Conservation (phyloP, 2,888 invertebrate species). For the Liposcelis brunnea region DNA sequence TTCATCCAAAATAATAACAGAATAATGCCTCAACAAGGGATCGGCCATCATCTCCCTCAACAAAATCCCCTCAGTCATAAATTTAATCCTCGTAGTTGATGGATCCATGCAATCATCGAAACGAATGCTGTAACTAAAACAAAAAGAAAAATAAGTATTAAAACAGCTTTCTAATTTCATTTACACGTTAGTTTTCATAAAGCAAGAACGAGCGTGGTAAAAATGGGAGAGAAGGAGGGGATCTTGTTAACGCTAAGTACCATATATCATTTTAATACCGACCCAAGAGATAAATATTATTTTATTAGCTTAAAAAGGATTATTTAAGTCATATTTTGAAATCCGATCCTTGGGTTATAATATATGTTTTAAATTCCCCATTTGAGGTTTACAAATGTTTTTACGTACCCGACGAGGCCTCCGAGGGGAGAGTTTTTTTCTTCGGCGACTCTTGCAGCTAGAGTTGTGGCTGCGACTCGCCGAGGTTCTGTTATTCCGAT, state of each 20-base stretch:
- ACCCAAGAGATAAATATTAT: no score
- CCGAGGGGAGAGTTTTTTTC: constrained; percentile 68
- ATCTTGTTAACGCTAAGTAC: no score
- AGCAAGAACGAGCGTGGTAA: no score
- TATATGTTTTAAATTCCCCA: no score
- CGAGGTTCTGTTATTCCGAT: constrained; percentile 88
- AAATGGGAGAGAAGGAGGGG: no score
- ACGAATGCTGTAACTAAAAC: constrained; percentile 69
- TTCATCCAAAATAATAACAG: constrained; percentile 80
- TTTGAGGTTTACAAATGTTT: neutral
- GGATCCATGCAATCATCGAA: constrained; percentile 46
- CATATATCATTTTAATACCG: no score
- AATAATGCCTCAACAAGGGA: constrained; percentile 76
- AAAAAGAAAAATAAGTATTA: no score
- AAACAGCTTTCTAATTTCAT: no score
- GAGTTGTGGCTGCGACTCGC: constrained; percentile 71
- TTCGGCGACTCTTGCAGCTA: constrained; percentile 76
- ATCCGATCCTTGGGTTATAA: no score
- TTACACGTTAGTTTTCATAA: no score
- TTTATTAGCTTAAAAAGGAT: no score
- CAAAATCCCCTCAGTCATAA: constrained; percentile 91
- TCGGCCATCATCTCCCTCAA: constrained; percentile 90
- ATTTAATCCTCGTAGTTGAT: constrained; percentile 55
- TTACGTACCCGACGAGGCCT: constrained; percentile 38
- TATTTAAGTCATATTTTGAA: no score